A percentile compares a stretch with the other conserved stretches of the same genome.
phyloP scores from a whole-genome alignment of 2,888 invertebrate species.

The Drepanosiphum platanoidis region DNA sequence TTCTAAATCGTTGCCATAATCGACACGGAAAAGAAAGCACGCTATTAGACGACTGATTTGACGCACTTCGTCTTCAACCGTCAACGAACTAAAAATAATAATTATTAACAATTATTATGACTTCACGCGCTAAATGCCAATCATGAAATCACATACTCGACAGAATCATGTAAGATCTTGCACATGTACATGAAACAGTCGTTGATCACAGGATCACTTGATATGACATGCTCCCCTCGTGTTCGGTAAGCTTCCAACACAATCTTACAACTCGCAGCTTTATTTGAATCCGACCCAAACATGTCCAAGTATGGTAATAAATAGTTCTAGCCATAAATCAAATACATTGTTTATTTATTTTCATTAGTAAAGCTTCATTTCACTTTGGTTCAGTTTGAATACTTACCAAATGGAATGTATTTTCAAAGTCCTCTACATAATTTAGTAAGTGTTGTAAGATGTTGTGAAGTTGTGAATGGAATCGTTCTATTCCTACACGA shows the following conservation, averaged over 20 bases:
- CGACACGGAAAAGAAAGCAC: slow-evolving; percentile 81
- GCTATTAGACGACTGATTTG: slow-evolving; percentile 86
- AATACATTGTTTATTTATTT: background rate
- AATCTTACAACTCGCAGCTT: slow-evolving; percentile 85
- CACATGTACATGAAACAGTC: slow-evolving; percentile 89
- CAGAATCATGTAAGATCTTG: slow-evolving; percentile 90
- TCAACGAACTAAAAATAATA: slow-evolving; percentile 76
- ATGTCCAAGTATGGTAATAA: slow-evolving; percentile 90
- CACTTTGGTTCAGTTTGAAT: background rate
- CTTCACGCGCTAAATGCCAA: too few relatives aligned
- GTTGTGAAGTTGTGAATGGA: slow-evolving; percentile 80
- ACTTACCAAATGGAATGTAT: slow-evolving; percentile 46
- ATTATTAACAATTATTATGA: background rate
- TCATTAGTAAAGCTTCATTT: background rate
- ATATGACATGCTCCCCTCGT: slow-evolving; percentile 66
- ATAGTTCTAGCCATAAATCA: slow-evolving; percentile 73
- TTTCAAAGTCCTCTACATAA: slow-evolving; percentile 53
- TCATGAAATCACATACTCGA: slow-evolving; percentile 75
- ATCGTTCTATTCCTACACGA: slow-evolving; percentile 81
- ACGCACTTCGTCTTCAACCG: slow-evolving; percentile 90
- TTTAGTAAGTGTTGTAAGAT: slow-evolving; percentile 67
- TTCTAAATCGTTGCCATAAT: slow-evolving; percentile 87
- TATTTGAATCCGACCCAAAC: slow-evolving; percentile 84
- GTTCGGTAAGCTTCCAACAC: slow-evolving; percentile 71
- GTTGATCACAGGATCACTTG: slow-evolving; percentile 86